Conservation (phyloP, 2,797 vertebrate species). For the Fundulus diaphanus region DNA sequence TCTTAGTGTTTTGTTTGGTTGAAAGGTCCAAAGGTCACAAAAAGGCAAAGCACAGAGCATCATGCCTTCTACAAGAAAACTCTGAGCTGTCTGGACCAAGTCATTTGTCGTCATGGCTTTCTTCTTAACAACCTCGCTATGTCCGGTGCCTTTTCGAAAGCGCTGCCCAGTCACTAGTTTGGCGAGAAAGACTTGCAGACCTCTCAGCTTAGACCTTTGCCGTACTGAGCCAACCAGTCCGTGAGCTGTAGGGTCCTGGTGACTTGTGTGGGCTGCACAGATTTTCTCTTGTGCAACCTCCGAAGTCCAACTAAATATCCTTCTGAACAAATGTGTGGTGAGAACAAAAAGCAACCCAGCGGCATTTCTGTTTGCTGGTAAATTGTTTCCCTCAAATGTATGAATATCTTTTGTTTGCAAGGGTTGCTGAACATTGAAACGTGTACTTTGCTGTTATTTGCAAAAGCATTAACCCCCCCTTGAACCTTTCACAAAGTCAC, state of each 20-base stretch:
- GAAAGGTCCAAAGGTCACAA: neutral
- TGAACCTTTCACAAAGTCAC: neutral
- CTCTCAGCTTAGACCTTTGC: neutral
- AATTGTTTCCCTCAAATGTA: neutral
- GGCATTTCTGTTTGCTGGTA: neutral
- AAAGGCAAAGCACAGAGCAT: neutral
- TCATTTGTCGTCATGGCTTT: neutral
- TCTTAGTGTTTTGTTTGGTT: neutral
- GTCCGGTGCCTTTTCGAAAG: conserved; percentile 5
- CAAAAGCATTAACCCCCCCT: neutral
- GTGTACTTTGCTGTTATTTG: neutral
- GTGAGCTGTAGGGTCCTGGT: neutral
- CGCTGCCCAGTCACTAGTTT: neutral
- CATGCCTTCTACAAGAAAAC: conserved; percentile 1
- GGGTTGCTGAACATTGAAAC: neutral
- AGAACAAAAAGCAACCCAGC: neutral
- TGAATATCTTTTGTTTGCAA: neutral
- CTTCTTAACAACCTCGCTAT: conserved; percentile 2
- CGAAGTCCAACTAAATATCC: neutral
- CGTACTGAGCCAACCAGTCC: neutral
- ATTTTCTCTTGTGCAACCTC: neutral
- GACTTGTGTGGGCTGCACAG: neutral
- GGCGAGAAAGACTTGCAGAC: conserved; percentile 3
- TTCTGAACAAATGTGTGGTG: neutral
- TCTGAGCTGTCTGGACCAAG: neutral